Conservation (phyloP, 2,888 invertebrate species). For the Fissipunctia ypsillon region DNA sequence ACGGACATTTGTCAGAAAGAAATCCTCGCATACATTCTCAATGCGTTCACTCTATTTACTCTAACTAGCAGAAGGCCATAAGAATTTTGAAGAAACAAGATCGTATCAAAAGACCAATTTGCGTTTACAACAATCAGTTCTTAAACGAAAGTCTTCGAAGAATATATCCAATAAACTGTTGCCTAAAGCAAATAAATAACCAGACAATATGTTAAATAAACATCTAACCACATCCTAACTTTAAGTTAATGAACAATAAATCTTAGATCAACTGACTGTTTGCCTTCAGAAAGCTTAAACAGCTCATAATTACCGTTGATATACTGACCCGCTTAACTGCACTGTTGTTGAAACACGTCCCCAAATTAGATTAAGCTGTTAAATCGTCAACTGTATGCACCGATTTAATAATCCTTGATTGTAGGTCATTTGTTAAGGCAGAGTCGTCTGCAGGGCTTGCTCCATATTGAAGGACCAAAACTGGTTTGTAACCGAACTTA, state of each 20-base stretch:
- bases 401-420: slow-evolving; percentile 68
- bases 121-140: not conserved
- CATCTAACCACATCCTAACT: not conserved
- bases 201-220: not conserved
- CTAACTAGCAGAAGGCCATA: too few species aligned
- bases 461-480: slow-evolving; percentile 2
- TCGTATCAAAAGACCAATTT: not conserved
- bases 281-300: slow-evolving; percentile 20
- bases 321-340: slow-evolving; percentile 50
- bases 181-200: not conserved
- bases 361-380: slow-evolving; percentile 72
- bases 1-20: slow-evolving; percentile 7
- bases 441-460: slow-evolving; percentile 3
- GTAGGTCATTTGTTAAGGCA: slow-evolving; percentile 57
- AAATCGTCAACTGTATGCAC: slow-evolving; percentile 59
- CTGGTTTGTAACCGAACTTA: slow-evolving; percentile 1
- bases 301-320: slow-evolving; percentile 27
- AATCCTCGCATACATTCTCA: too few species aligned
- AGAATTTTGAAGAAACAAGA: not conserved
- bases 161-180: not conserved
- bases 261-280: slow-evolving; percentile 25
- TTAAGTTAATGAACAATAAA: slow-evolving; percentile 12
- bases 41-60: too few species aligned
- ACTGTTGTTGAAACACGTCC: slow-evolving; percentile 67
- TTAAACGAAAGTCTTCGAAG: too few species aligned